Conservation (phyloP, 2,797 vertebrate species). For the Benthosema pterotum region DNA sequence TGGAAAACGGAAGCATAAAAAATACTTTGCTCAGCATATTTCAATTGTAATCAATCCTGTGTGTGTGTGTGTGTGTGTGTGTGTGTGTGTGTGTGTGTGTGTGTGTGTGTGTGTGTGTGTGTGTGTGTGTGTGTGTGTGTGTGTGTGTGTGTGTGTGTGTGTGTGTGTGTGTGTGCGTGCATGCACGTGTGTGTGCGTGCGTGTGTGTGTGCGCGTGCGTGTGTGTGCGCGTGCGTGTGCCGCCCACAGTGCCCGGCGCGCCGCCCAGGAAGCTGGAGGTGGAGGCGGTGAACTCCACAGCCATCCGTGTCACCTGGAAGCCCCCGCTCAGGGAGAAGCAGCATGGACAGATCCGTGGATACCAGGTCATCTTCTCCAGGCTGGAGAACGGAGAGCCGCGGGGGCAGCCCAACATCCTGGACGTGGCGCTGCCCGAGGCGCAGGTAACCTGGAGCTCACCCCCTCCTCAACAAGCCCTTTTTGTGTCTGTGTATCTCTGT, state of each 20-base stretch:
- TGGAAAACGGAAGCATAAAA: conserved; percentile 27
- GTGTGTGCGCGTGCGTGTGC: background rate
- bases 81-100: background rate
- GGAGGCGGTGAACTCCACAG: conserved; percentile 91
- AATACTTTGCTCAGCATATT: conserved; percentile 37
- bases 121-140: background rate
- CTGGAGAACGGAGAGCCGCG: conserved; percentile 90
- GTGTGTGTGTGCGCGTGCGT: background rate
- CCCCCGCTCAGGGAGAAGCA: conserved; percentile 91
- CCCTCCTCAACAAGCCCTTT: too few relatives aligned
- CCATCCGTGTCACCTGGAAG: conserved; percentile 93
- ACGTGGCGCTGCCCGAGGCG: conserved; percentile 91
- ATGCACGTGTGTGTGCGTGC: conserved; percentile 1
- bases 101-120: conserved; percentile 1
- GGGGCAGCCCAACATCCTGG: conserved; percentile 91
- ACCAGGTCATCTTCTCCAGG: conserved; percentile 93
- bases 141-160: background rate
- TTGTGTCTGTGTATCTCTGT: too few relatives aligned
- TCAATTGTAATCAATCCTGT: conserved; percentile 12
- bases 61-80: conserved; percentile 8
- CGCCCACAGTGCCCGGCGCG: conserved; percentile 82
- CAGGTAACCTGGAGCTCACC: conserved; percentile 82
- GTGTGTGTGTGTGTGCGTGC: background rate
- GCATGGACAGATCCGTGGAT: conserved; percentile 93
- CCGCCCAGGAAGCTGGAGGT: conserved; percentile 91